These are phyloP conservation scores for Genyomyrus donnyi DNA, from an alignment of 2,113 vertebrate species.

Conservation along the genomic window DNA sequence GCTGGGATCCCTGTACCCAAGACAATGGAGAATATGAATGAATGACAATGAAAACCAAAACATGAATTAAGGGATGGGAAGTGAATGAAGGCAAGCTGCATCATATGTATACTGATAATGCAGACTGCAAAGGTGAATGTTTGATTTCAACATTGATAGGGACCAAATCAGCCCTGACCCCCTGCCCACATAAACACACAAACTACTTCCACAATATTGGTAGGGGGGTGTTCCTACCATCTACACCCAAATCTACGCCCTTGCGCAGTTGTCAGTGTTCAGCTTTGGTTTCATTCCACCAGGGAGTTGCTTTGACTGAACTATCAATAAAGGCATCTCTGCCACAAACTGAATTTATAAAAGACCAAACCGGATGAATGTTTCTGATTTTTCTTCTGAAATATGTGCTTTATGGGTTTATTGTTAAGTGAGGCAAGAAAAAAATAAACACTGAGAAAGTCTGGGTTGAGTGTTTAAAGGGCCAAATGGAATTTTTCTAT, in stretches of 20 bases:
- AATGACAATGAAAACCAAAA: not conserved
- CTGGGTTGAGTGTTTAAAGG: not conserved
- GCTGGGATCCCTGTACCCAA: not conserved
- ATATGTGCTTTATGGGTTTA: not conserved
- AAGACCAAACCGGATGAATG: not conserved
- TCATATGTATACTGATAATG: not conserved
- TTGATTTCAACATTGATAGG: not conserved
- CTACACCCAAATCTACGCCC: not conserved
- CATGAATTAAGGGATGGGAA: not conserved
- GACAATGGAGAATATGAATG: not conserved
- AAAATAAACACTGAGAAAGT: not conserved
- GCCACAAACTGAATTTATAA: not conserved
- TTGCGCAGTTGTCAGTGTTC: not conserved
- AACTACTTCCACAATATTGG: not conserved
- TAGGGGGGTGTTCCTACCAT: not conserved
- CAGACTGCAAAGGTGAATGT: not conserved
- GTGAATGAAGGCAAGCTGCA: not conserved
- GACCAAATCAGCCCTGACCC: not conserved
- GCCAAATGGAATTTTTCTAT: not conserved
- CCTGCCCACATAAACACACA: not conserved
- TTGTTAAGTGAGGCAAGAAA: not conserved
- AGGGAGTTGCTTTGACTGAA: not conserved
- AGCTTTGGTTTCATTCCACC: not conserved
- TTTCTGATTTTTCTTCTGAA: not conserved
- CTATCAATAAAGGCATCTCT: not conserved